Evolutionary conservation across 2,888 invertebrate genomes (phyloP).

Genomic region (Rutpela maculata): DNA sequence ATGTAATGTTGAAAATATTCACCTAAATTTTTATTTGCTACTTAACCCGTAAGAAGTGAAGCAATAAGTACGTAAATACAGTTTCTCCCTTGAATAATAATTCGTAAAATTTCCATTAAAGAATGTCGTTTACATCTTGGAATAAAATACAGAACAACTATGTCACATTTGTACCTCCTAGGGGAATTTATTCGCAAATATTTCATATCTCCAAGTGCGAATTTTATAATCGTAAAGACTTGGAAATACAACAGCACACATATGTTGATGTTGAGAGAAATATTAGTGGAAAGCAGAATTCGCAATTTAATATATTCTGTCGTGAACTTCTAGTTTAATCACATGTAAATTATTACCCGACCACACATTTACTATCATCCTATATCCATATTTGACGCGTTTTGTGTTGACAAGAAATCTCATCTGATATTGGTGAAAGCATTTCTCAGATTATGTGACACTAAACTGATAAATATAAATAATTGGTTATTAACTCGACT

Average conservation of each 20-base stretch:
- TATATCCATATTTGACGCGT: neutral
- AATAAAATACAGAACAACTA: neutral
- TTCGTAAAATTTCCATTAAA: neutral
- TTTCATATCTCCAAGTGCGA: neutral
- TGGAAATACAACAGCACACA: slow-evolving; percentile 14
- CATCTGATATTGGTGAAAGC: neutral
- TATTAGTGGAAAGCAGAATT: neutral
- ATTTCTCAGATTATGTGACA: neutral
- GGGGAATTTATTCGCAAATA: slow-evolving; percentile 11
- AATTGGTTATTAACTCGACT: no score
- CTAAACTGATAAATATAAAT: neutral
- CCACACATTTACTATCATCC: neutral
- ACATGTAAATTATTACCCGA: slow-evolving; percentile 2
- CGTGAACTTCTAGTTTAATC: neutral
- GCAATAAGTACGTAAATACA: neutral
- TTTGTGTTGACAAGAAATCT: neutral
- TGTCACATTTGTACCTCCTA: neutral
- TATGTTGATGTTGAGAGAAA: neutral
- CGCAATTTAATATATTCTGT: neutral
- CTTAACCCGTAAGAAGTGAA: no score
- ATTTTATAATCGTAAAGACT: slow-evolving; percentile 2
- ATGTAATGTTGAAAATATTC: no score
- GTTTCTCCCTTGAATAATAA: neutral
- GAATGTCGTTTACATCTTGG: neutral
- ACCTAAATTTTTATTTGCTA: no score